Evolutionary conservation across 2,888 invertebrate species (phyloP).

Genomic region (Agrotis puta): DNA sequence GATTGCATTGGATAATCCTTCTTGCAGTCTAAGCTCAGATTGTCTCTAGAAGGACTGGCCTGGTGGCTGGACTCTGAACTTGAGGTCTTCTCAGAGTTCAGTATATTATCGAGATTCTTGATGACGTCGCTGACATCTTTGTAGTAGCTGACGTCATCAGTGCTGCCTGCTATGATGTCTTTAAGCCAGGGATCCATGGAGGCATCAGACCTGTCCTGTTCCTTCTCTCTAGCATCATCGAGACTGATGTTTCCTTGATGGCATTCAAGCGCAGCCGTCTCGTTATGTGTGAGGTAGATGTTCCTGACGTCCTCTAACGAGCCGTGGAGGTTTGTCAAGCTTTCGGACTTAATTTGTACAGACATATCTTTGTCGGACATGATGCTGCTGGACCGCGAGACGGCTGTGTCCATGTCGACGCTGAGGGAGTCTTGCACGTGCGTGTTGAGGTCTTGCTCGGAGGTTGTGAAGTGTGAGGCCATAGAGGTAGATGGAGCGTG

Average conservation of each 20-base stretch:
- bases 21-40: constrained; percentile 86
- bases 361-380: constrained; percentile 86
- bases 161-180: constrained; percentile 90
- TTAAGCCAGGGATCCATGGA: constrained; percentile 92
- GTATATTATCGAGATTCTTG: constrained; percentile 92
- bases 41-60: constrained; percentile 89
- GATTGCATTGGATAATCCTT: constrained; percentile 85
- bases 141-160: constrained; percentile 91
- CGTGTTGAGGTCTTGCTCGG: constrained; percentile 79
- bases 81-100: constrained; percentile 92
- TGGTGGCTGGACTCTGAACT: constrained; percentile 91
- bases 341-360: constrained; percentile 87
- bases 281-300: constrained; percentile 87
- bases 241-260: constrained; percentile 83
- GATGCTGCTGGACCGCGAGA: constrained; percentile 85
- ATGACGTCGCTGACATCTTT: constrained; percentile 92
- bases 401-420: constrained; percentile 82
- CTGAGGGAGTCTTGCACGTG: constrained; percentile 79
- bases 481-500: constrained; percentile 84
- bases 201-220: constrained; percentile 83
- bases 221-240: constrained; percentile 79
- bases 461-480: constrained; percentile 79
- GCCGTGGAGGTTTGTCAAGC: constrained; percentile 93
- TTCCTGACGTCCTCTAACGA: constrained; percentile 92
- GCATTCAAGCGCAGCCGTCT: constrained; percentile 83